A percentile compares a stretch with the other conserved stretches of the same genome.
These are phyloP conservation scores for Tetramorium alpestre DNA, from an alignment of 1,140 invertebrate genomes.

Conservation along the genomic window DNA sequence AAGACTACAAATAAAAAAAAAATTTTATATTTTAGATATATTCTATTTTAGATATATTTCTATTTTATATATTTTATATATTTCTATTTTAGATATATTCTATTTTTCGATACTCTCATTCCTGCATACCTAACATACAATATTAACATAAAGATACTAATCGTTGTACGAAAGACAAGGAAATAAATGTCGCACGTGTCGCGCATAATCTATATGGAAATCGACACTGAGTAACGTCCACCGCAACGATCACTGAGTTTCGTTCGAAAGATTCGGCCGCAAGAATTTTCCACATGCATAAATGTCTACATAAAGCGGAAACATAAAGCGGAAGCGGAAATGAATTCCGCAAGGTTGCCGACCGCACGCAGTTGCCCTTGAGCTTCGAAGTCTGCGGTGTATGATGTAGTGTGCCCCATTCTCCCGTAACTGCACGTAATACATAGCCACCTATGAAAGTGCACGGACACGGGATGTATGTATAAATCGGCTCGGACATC, in stretches of 20 bases:
- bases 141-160: slow-evolving; percentile 11
- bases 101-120: background rate
- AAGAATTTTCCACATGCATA: slow-evolving; percentile 77
- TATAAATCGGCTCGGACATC: slow-evolving; percentile 32
- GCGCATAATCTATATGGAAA: slow-evolving; percentile 44
- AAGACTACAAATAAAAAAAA: background rate
- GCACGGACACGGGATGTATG: slow-evolving; percentile 51
- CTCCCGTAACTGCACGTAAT: background rate
- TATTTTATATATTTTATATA: no score
- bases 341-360: slow-evolving; percentile 67
- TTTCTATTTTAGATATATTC: background rate
- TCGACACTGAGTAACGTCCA: background rate
- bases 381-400: slow-evolving; percentile 56
- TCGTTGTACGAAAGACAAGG: background rate
- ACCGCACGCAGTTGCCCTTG: slow-evolving; percentile 77
- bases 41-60: no score
- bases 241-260: slow-evolving; percentile 31
- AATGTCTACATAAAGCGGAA: slow-evolving; percentile 76
- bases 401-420: background rate
- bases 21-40: background rate
- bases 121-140: background rate
- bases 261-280: slow-evolving; percentile 9
- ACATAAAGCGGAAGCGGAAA: slow-evolving; percentile 75
- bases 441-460: slow-evolving; percentile 54
- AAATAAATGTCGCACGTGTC: slow-evolving; percentile 23